Base-by-base conservation (phyloP, 2,113 vertebrate species). In the Ginglymostoma cirratum region DNA sequence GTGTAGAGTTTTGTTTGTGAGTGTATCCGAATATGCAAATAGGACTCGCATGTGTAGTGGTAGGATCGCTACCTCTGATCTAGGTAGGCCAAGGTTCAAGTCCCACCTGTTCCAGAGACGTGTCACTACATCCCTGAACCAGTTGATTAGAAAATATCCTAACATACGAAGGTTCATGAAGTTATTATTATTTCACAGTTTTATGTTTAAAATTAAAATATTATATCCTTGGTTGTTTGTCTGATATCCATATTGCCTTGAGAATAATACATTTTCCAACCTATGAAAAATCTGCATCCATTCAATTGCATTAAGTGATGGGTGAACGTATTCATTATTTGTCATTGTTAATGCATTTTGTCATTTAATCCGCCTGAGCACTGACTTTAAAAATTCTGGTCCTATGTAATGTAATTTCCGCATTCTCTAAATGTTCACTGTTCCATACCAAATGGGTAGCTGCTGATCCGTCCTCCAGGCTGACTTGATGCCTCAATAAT, bases 381-480 rank as follows among this genome's bases (percentile, higher is more conserved):
- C 14, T 61, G 27, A 61, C 61, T 90, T 61, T 15, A 89, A 55
- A 55, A 90, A 34, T 5, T 5, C 14, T 55, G 21, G 30, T 30
- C 30, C 70, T 24, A 90, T 89, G 48, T 89, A 15, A 55, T 15
- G 61, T 92, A n/a, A 92, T 92, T 92, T 92, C 87, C 30, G 6
- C 30, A 34, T 19, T 61, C 30, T 5, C 4, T 48, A 34, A 30
- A 34, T 17, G 17, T 92, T 92, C 30, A 7, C 55, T 12, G 34
- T 34, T 27, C 65, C 30, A 48, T 94, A 97, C 97, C 97, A 78
- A 96, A 87, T 10, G 55, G 90, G n/a, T 61, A 70, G 93, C 96
- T 80, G 38, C 89, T 96, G 76, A 97, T 96, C 89, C 96, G 96
- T 66, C 97, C 96, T 90, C 97, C 96, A 38, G 95, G 52, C 48